Evolutionary conservation across 2,888 invertebrate species (phyloP).

Genomic region (Drosophila nr. fundita): DNA sequence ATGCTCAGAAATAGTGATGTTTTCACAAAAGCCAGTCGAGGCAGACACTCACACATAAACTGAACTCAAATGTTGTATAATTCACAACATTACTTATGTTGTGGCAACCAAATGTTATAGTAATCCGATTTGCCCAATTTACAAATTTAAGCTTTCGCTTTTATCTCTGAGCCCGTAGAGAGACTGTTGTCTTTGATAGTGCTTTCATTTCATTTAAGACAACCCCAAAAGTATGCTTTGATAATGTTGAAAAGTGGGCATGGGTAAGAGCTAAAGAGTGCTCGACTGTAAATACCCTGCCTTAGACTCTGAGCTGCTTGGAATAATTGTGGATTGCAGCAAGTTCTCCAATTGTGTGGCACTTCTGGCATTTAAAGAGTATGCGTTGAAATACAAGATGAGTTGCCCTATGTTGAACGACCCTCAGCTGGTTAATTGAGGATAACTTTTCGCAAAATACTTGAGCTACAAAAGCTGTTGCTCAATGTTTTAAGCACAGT

Average conservation of each 20-base stretch:
- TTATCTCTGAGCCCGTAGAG: too few species aligned
- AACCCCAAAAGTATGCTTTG: conserved; percentile 29
- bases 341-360: not conserved
- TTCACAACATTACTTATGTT: not conserved
- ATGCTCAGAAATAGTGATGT: not conserved
- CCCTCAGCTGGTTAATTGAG: not conserved
- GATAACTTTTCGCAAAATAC: not conserved
- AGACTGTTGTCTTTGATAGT: not conserved
- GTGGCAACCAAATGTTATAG: not conserved
- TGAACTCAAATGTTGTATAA: not conserved
- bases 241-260: not conserved
- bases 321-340: too few species aligned
- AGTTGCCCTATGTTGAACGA: not conserved
- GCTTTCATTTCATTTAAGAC: not conserved
- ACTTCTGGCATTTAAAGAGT: not conserved
- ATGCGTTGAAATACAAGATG: too few species aligned
- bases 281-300: not conserved
- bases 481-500: conserved; percentile 1
- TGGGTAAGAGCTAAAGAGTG: not conserved
- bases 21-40: not conserved
- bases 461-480: not conserved
- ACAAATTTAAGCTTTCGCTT: not conserved
- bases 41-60: not conserved
- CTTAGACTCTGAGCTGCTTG: not conserved
- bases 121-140: not conserved